These are phyloP conservation scores for Phoebastria nigripes DNA, from an alignment of 2,797 vertebrate genomes.

Conservation along the genomic window DNA sequence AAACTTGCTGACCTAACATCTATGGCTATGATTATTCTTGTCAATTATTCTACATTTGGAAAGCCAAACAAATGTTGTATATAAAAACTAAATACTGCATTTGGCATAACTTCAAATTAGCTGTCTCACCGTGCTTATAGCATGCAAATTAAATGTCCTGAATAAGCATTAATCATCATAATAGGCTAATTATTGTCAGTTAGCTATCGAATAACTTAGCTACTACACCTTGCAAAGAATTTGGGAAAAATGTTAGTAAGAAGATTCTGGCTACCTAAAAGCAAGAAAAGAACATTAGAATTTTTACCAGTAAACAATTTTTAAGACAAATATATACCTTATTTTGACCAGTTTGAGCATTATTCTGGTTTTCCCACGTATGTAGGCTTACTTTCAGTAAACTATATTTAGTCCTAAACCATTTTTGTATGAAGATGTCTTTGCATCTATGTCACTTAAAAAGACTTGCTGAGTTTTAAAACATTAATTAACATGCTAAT, in stretches of 20 bases:
- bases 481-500: conserved; percentile 69
- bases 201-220: conserved; percentile 41
- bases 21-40: conserved; percentile 77
- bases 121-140: conserved; percentile 46
- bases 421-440: not conserved
- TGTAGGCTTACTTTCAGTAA: conserved; percentile 40
- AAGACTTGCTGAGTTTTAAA: conserved; percentile 66
- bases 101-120: conserved; percentile 74
- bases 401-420: conserved; percentile 50
- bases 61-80: conserved; percentile 77
- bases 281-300: not conserved
- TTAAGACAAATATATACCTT: conserved; percentile 43
- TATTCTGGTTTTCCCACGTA: conserved; percentile 43
- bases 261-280: not conserved
- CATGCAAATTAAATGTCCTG: conserved; percentile 64
- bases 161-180: conserved; percentile 70
- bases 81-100: conserved; percentile 73
- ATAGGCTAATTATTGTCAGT: conserved; percentile 67
- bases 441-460: conserved; percentile 31
- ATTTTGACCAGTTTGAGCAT: conserved; percentile 62
- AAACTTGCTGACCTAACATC: conserved; percentile 65
- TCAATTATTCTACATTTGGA: conserved; percentile 81
- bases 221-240: not conserved
- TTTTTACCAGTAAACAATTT: not conserved
- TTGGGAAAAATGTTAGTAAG: not conserved